Evolutionary conservation across 2,888 invertebrate species (phyloP).

Genomic region (Stenichneumon culpator): DNA sequence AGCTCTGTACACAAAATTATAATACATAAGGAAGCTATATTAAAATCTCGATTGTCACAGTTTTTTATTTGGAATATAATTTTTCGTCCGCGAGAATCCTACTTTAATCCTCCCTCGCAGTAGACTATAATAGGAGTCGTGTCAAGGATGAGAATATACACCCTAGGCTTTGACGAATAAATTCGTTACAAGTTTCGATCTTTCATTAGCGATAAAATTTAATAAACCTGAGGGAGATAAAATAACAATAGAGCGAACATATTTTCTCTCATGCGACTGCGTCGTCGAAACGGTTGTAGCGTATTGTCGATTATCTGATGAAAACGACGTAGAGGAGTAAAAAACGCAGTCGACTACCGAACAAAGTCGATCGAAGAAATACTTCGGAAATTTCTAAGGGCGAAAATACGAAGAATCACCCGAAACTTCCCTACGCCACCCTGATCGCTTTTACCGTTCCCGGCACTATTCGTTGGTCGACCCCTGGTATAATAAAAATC

Average conservation of each 20-base stretch:
- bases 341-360: slow-evolving; percentile 10
- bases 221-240: slow-evolving; percentile 51
- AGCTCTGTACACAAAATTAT: too few relatives aligned
- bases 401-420: background rate
- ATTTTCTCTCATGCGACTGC: slow-evolving; percentile 41
- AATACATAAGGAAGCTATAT: too few relatives aligned
- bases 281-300: slow-evolving; percentile 12
- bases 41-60: too few relatives aligned
- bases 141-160: slow-evolving; percentile 59
- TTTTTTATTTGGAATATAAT: background rate
- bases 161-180: slow-evolving; percentile 54
- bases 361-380: slow-evolving; percentile 34
- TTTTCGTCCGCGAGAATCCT: slow-evolving; percentile 20
- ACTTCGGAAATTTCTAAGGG: slow-evolving; percentile 32
- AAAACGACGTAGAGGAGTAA: background rate
- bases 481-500: slow-evolving; percentile 52
- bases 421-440: background rate
- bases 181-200: slow-evolving; percentile 61
- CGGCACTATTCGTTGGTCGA: slow-evolving; percentile 22
- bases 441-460: background rate
- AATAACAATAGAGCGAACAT: slow-evolving; percentile 28
- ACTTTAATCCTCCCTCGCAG: slow-evolving; percentile 40
- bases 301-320: slow-evolving; percentile 40
- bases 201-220: slow-evolving; percentile 51
- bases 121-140: slow-evolving; percentile 52